A percentile compares a stretch with the other conserved stretches of the same genome.
Conservation (phyloP, 2,113 vertebrate species). For the Tupaia tana region DNA sequence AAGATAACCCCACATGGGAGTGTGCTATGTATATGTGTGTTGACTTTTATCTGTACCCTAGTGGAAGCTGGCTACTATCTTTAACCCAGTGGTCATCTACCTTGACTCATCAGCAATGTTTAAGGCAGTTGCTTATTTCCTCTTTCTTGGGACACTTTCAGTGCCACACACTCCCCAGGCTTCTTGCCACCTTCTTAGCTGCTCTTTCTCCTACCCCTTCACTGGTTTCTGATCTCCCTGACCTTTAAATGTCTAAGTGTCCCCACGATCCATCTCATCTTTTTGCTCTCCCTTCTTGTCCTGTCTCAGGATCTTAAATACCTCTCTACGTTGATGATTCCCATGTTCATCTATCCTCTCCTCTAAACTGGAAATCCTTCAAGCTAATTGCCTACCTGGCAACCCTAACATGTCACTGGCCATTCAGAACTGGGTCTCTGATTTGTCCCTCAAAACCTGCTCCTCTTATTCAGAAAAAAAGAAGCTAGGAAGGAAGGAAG, state of each 20-base stretch:
- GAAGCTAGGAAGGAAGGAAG: too few species aligned
- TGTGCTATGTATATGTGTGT: background rate
- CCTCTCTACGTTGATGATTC: background rate
- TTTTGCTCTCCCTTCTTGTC: background rate
- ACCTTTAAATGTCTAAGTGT: background rate
- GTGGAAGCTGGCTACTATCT: background rate
- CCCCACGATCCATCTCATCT: background rate
- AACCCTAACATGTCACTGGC: background rate
- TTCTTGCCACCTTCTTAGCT: too few species aligned
- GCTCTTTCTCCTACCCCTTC: background rate
- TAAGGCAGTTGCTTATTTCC: background rate
- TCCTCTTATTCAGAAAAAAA: background rate
- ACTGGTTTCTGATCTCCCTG: background rate
- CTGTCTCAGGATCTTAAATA: background rate
- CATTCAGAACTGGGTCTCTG: background rate
- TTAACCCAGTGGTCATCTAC: background rate
- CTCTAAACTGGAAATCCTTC: background rate
- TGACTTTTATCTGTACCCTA: background rate
- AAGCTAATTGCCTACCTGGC: background rate
- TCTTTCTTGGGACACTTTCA: background rate
- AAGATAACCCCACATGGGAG: background rate
- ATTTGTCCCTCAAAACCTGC: background rate
- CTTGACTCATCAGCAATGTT: too few species aligned
- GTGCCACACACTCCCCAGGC: background rate
- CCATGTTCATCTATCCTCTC: background rate